Conservation (phyloP, 92 coral and sea anemone species). For the Zoanthus sociatus region DNA sequence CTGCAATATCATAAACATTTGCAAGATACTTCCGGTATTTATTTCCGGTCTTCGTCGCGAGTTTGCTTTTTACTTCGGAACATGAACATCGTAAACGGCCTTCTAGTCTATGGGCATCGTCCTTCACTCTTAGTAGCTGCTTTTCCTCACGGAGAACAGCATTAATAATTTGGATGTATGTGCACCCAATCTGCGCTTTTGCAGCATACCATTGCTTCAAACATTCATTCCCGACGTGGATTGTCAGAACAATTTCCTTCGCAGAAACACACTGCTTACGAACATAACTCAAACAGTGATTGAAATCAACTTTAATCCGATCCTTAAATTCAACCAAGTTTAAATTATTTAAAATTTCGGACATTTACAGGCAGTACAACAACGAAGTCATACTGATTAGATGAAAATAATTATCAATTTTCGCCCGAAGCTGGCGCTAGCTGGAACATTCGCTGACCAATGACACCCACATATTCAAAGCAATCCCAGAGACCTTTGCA, state of each 20-base stretch:
- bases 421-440: conserved; percentile 38
- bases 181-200: conserved; percentile 25
- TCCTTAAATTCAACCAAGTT: conserved; percentile 28
- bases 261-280: conserved; percentile 50
- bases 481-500: conserved; percentile 45
- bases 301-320: conserved; percentile 32
- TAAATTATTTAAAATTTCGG: conserved; percentile 35
- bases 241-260: conserved; percentile 38
- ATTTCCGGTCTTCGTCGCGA: conserved; percentile 36
- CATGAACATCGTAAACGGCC: conserved; percentile 42
- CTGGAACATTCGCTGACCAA: conserved; percentile 44
- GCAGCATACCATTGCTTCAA: conserved; percentile 43
- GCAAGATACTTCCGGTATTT: conserved; percentile 38
- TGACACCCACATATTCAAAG: conserved; percentile 34
- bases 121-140: conserved; percentile 43
- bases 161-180: conserved; percentile 49
- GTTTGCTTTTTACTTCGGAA: conserved; percentile 44
- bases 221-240: conserved; percentile 46
- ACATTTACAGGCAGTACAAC: conserved; percentile 38
- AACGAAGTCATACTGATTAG: conserved; percentile 18
- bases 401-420: conserved; percentile 28
- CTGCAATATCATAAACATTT: conserved; percentile 36
- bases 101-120: conserved; percentile 35
- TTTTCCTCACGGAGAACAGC: conserved; percentile 37
- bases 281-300: conserved; percentile 46